Base-by-base conservation (phyloP, 2,797 vertebrate species). In the Lemur catta region DNA sequence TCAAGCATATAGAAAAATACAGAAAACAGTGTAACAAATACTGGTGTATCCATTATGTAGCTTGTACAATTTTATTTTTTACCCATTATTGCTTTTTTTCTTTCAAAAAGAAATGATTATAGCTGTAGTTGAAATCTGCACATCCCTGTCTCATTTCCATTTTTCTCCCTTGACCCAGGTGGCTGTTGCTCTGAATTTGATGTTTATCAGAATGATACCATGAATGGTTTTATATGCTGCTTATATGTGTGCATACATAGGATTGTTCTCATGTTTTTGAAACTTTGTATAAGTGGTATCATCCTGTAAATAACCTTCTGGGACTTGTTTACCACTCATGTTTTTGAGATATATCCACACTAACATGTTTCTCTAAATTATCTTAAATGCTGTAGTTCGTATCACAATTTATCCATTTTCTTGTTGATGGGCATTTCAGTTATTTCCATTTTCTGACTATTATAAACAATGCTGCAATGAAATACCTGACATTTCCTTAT, bases 291-390 rank as follows among this genome's bases (percentile, higher is more conserved):
- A 89, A 85, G 84, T 86, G 48, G 13, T 59, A 85, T 84, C 55
- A 69, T 57, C 41, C 18, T 85, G n/a, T 89, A 38, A 20, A 0
- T 81, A 81, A 84, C 18, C 12, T 93, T 75, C 10, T 71, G 59
- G 26, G 14, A 50, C 33, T 91, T 93, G 52, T 87, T 84, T 75
- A 65, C 75, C 55, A 52, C 52, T 94, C 55, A 18, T 48, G 38
- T 71, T 72, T 89, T 96, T 86, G 48, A 92, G 48, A 61, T 82
- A 50, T 50, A 43, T 71, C 26, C 41, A 41, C 61, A 28, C 65
- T 84, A 88, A 75, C 67, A 13, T 35, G 41, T 91, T 88, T 84
- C 30, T 94, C 35, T 96, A 67, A 96, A 69, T 41, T 33, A 81
- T 74, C 86, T 95, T 67, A 69, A 95, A 75, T 63, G 63, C 74